Evolutionary conservation across 1,140 invertebrate genomes (phyloP).

Genomic region (Archivesica marissinica): DNA sequence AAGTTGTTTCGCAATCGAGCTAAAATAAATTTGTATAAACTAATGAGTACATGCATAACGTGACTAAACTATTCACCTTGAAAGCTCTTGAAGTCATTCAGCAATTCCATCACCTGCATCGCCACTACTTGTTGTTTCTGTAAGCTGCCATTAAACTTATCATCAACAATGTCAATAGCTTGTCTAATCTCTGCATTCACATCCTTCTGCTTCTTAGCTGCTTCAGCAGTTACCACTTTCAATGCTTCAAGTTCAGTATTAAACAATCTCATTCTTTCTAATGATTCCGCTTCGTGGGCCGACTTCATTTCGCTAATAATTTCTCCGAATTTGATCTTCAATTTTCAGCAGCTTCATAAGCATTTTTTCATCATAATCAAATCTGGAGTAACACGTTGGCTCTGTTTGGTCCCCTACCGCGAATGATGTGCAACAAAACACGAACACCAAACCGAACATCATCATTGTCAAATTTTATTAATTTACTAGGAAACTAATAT

Average conservation of each 20-base stretch:
- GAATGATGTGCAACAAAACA: too few species aligned
- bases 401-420: neutral
- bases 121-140: neutral
- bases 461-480: too few species aligned
- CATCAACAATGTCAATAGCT: neutral
- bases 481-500: too few species aligned
- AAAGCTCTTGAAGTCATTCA: too few species aligned
- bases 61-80: too few species aligned
- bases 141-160: neutral
- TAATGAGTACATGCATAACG: too few species aligned
- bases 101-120: too few species aligned
- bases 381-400: neutral
- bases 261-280: neutral
- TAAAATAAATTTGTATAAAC: too few species aligned
- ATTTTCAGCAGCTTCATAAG: neutral
- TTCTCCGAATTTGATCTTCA: neutral
- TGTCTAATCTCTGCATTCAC: too few species aligned
- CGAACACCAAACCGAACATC: too few species aligned
- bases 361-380: conserved; percentile 12
- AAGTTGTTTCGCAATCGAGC: too few species aligned
- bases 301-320: neutral
- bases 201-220: neutral
- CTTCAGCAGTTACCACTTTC: neutral
- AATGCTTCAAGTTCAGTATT: neutral
- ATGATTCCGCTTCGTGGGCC: neutral